Conservation (phyloP, 2,113 vertebrate genomes). For the Recurvirostra avosetta region DNA sequence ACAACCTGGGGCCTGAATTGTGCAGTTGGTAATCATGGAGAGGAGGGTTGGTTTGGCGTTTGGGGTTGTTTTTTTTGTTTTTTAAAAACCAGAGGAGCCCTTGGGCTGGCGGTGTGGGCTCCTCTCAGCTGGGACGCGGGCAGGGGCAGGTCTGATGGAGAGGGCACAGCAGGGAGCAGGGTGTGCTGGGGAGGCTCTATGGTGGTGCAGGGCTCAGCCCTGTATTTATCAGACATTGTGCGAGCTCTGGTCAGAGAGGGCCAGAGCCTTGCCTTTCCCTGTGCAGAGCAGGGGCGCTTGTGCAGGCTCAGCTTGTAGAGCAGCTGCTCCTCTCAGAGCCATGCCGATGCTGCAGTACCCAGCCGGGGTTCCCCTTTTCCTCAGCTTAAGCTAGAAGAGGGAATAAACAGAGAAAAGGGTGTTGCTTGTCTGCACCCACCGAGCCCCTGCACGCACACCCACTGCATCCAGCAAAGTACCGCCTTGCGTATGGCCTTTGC, state of each 20-base stretch:
- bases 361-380: neutral
- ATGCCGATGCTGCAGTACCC: fast-evolving
- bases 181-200: neutral
- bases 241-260: neutral
- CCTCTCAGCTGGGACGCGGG: fast-evolving
- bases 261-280: neutral
- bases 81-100: neutral
- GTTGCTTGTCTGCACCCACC: neutral
- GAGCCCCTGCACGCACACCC: neutral
- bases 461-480: neutral
- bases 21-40: neutral
- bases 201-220: neutral
- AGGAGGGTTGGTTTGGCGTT: neutral
- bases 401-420: neutral
- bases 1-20: neutral
- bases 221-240: neutral
- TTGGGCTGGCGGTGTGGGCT: fast-evolving
- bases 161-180: neutral
- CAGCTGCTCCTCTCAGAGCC: neutral
- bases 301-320: neutral
- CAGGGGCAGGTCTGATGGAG: neutral
- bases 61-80: neutral
- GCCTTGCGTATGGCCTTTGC: neutral
- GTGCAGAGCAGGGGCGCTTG: neutral
- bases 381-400: neutral